Base-by-base conservation (phyloP, 2,888 invertebrate genomes). In the Scaptomyza reducta region DNA sequence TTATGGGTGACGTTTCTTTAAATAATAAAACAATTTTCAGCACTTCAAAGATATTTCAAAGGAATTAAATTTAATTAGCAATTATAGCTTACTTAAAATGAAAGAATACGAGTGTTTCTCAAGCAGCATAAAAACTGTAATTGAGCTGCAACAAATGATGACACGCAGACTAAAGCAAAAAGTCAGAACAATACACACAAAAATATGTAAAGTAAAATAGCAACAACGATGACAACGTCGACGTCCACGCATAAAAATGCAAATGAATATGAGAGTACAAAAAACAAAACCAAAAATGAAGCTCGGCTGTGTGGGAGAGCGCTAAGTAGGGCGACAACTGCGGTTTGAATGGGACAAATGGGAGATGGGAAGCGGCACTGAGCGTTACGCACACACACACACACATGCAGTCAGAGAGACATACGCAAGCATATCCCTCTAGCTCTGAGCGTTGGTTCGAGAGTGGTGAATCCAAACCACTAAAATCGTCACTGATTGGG, bases 191-290 rank as follows among this genome's bases (percentile, higher is more conserved):
- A 60, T 25, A 45, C 29, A 66, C 51, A 57, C 59, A 60, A 59
- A 70, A 54, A 74, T 67, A 50, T 70, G 56, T 42, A 62, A 67
- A 63, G 59, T 65, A 77, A 70, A 74, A 77, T 61, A 49, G 56
- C 57, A 63, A 41, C 66, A 55, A 42, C 29, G 51, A 46, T 45
- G 50, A 18, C 67, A 45, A 76, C 59, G 50, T 59, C 66, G 47
- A 76, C 59, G 50, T 59, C 66, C 46, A 56, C 80, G 72, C 70
- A 80, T 77, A 70, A 79, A 79, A 80, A 79, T 79, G 79, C 75
- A 80, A 79, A 79, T 79, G 58, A 77, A 63, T 77, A 60, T 33
- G 56, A 45, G 50, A 51, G 70, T 27, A 65, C 38, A 44, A 46
- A 35, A 49, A 22, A 22, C 22, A 22, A 22, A 22, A 22, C 22